Conservation (phyloP, 2,113 vertebrate genomes). For the Xenotilapia flavipinnis region DNA sequence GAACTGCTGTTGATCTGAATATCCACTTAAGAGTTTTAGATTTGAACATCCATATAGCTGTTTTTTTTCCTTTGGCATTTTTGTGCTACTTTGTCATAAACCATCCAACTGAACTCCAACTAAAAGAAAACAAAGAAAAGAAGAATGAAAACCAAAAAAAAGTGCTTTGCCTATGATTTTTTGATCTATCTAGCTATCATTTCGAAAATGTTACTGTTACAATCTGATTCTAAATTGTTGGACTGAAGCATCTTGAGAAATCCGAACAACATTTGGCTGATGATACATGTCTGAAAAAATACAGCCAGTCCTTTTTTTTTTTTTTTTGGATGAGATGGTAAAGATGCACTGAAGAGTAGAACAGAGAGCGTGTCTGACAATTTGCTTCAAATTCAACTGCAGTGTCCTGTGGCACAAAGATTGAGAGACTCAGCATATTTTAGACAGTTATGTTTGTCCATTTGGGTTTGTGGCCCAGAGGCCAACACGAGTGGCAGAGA, state of each 20-base stretch:
- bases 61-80: neutral
- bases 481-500: constrained; percentile 45
- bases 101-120: neutral
- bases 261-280: neutral
- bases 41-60: neutral
- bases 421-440: constrained; percentile 51
- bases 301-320: neutral
- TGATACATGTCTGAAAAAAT: neutral
- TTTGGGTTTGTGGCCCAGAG: constrained; percentile 42
- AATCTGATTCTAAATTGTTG: neutral
- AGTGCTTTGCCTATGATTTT: neutral
- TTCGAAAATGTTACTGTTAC: neutral
- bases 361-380: constrained; percentile 4
- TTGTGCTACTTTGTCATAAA: neutral
- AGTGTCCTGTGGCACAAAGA: constrained; percentile 4
- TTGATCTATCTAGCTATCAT: neutral
- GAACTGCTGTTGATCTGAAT: neutral
- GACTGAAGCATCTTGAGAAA: neutral
- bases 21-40: neutral
- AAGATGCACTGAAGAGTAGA: neutral
- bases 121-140: neutral
- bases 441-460: constrained; percentile 34
- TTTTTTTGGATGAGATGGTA: neutral
- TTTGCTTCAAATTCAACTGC: constrained; percentile 16
- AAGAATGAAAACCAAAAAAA: neutral